Evolutionary conservation across 1,140 invertebrate genomes (phyloP).

Genomic region (Neodiprion fabricii): DNA sequence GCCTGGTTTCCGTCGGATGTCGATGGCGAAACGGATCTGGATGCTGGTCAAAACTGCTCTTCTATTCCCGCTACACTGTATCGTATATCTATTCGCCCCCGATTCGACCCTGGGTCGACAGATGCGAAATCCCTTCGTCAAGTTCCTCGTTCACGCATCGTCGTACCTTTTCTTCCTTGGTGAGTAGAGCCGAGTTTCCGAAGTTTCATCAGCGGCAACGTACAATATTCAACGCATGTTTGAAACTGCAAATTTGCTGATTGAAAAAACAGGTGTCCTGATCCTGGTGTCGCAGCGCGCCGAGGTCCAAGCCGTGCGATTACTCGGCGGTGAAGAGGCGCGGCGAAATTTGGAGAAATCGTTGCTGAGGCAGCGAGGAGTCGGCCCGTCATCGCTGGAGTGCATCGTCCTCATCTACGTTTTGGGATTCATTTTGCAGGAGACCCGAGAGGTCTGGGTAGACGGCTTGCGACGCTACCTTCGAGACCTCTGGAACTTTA

Average conservation of each 20-base stretch:
- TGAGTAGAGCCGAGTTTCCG: conserved; percentile 59
- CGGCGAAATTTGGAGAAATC: conserved; percentile 66
- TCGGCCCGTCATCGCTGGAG: conserved; percentile 80
- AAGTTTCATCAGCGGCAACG: not conserved
- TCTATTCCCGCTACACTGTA: conserved; percentile 86
- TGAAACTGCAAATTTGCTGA: conserved; percentile 1
- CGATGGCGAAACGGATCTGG: conserved; percentile 69
- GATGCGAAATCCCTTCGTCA: conserved; percentile 92
- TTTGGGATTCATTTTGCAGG: conserved; percentile 88
- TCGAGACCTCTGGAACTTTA: conserved; percentile 94
- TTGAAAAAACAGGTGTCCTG: conserved; percentile 71
- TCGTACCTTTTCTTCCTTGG: conserved; percentile 91
- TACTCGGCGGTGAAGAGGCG: conserved; percentile 74
- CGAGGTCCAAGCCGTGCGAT: conserved; percentile 75
- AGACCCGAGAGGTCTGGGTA: conserved; percentile 86
- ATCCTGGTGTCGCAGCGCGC: conserved; percentile 88
- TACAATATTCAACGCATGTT: not conserved
- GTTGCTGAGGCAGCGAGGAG: conserved; percentile 75
- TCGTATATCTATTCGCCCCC: conserved; percentile 82
- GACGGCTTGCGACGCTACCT: conserved; percentile 86
- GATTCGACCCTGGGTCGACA: conserved; percentile 77
- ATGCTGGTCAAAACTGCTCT: conserved; percentile 79
- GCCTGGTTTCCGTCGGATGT: conserved; percentile 85
- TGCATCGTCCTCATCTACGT: conserved; percentile 79
- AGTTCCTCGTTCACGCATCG: conserved; percentile 90